phyloP scores from a whole-genome alignment of 2,797 vertebrate species.

The Periparus ater region DNA sequence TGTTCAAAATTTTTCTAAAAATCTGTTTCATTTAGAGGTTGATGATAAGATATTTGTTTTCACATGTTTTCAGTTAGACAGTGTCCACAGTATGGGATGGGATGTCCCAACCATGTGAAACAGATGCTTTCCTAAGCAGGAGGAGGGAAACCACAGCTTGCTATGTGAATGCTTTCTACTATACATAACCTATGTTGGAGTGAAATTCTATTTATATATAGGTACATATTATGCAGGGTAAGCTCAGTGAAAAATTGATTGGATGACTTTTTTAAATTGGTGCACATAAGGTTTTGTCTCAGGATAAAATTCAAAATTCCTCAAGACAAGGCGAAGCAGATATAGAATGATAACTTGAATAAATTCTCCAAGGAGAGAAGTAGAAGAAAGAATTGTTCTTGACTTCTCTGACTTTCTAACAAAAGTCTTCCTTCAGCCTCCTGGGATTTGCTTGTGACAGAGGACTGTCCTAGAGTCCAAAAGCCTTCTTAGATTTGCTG shows the following conservation, averaged over 20 bases:
- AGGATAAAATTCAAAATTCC: not conserved
- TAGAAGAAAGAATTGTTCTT: not conserved
- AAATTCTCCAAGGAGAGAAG: not conserved
- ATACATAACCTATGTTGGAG: not conserved
- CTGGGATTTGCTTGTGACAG: not conserved
- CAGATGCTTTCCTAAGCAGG: not conserved
- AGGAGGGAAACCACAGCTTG: conserved; percentile 10
- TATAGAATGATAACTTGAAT: not conserved
- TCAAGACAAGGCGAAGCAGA: not conserved
- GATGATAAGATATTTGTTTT: not conserved
- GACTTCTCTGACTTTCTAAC: not conserved
- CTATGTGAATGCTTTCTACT: not conserved
- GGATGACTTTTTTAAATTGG: not conserved
- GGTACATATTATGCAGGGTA: not conserved
- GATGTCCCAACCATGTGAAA: not conserved
- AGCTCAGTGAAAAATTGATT: not conserved
- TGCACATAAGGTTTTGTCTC: not conserved
- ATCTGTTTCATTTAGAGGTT: not conserved
- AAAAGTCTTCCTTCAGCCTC: not conserved
- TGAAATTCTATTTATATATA: not conserved
- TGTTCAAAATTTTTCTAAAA: not conserved
- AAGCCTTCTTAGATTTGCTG: not conserved
- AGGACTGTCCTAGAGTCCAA: not conserved
- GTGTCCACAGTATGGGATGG: not conserved
- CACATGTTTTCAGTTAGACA: not conserved